Percentiles rank a stretch among this genome's conserved stretches.
phyloP scores from a whole-genome alignment of 1,140 invertebrate genomes.

The Caenorhabditis inopinata region DNA sequence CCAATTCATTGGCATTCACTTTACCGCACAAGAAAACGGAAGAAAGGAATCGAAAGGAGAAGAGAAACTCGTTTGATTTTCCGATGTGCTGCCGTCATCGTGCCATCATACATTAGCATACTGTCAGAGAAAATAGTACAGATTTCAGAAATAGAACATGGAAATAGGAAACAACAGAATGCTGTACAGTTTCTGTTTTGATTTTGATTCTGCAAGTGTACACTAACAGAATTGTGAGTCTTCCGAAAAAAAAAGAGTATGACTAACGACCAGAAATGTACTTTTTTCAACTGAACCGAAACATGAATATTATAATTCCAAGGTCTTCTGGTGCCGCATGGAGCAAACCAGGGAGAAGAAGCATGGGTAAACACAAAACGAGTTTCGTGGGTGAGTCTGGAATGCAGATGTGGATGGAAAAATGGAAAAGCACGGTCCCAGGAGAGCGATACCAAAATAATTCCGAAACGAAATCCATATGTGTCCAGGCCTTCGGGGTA shows the following conservation, averaged over 20 bases:
- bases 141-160: background rate
- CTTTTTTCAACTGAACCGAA: no score
- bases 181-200: background rate
- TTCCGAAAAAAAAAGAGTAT: background rate
- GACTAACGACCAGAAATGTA: background rate
- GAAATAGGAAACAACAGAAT: no score
- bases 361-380: background rate
- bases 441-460: slow-evolving; percentile 27
- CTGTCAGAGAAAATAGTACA: background rate
- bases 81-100: background rate
- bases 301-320: no score
- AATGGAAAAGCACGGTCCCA: background rate
- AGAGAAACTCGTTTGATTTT: background rate
- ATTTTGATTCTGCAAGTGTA: background rate
- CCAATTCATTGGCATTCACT: background rate
- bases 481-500: background rate
- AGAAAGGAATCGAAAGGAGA: no score
- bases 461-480: slow-evolving; percentile 29
- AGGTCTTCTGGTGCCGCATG: no score
- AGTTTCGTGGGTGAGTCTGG: background rate
- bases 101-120: background rate
- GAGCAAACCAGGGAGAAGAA: no score
- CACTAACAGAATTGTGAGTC: background rate
- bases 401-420: background rate
- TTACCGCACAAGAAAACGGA: background rate